Base-by-base conservation (phyloP, 2,797 vertebrate genomes). In the Pantherophis alleghaniensis region DNA sequence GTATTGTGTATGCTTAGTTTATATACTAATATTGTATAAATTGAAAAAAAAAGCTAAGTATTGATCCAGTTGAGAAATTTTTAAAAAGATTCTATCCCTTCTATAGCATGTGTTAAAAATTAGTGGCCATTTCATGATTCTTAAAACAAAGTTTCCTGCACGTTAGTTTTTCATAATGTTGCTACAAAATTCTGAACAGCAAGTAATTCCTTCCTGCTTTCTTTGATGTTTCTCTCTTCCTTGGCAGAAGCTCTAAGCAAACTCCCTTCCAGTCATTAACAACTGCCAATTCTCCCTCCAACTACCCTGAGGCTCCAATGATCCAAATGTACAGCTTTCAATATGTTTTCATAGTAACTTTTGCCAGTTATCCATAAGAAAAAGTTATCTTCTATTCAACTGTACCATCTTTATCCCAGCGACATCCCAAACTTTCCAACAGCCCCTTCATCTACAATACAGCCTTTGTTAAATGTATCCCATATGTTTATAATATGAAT, bases 171-270 rank as follows among this genome's bases (percentile, higher is more conserved):
- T 91, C 93, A 92, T 90, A 86, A 79, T 12, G 55, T 56, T 89
- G 91, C 89, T 90, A 74, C 37, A 53, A 83, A 89, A 37, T 14
- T 69, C 74, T 92, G 69, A 89, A 51, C 55, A 63, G 59, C 94
- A 42, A 92, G 91, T 28, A 93, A 95, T 95, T 96, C 94, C 32
- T 94, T 90, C 47, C 89, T 93, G 95, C 63, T 91, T 47, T 83
- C 74, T 83, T 92, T 95, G 95, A 96, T 93, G 94, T 93, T 60
- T 74, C 88, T 93, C 42, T 26, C 0, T 87, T 32, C 20, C 90
- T 89, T 91, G 90, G 93, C 87, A 92, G 28, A 90, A 91, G 20
- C 1, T 11, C 47, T 63, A 86, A 63, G 69, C 93, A 88, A 86
- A 57, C 24, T 55, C n/a, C 14, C 37, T 69, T 88, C 83, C 93